A percentile compares a stretch with the other conserved stretches of the same genome.
These are phyloP conservation scores for Hirtodrosophila cameraria DNA, from an alignment of 2,888 invertebrate genomes.

Conservation along the genomic window DNA sequence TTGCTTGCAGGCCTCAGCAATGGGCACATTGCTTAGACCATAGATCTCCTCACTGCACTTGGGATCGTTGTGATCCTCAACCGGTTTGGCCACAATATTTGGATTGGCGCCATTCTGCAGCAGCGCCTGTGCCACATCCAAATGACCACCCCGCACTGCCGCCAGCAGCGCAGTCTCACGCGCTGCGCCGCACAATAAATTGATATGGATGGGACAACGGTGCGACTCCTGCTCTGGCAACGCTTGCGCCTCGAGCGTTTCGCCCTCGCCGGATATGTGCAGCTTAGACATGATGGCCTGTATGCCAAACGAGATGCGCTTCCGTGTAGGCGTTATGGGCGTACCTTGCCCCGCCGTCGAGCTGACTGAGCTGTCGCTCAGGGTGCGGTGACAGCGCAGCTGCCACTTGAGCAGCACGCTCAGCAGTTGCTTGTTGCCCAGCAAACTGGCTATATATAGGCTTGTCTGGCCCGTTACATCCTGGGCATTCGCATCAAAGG, in stretches of 20 bases:
- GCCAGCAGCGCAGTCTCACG: slow-evolving; percentile 93
- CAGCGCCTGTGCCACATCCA: slow-evolving; percentile 88
- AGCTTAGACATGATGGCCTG: slow-evolving; percentile 94
- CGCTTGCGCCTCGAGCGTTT: slow-evolving; percentile 78
- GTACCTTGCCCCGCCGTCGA: slow-evolving; percentile 73
- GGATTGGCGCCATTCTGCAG: slow-evolving; percentile 92
- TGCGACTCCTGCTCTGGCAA: slow-evolving; percentile 69
- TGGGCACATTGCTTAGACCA: slow-evolving; percentile 83
- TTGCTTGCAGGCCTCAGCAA: slow-evolving; percentile 84
- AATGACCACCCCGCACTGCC: slow-evolving; percentile 91
- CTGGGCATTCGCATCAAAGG: slow-evolving; percentile 96
- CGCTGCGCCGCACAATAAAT: slow-evolving; percentile 90
- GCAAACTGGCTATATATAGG: slow-evolving; percentile 93
- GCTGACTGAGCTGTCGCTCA: slow-evolving; percentile 37
- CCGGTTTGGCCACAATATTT: slow-evolving; percentile 87
- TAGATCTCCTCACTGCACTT: slow-evolving; percentile 84
- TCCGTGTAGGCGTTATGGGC: slow-evolving; percentile 85
- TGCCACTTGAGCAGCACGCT: slow-evolving; percentile 90
- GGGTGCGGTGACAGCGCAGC: slow-evolving; percentile 85
- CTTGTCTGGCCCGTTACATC: slow-evolving; percentile 96
- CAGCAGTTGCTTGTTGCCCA: slow-evolving; percentile 92
- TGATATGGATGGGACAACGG: slow-evolving; percentile 89
- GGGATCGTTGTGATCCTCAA: slow-evolving; percentile 84
- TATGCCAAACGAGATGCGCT: slow-evolving; percentile 93
- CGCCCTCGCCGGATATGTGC: slow-evolving; percentile 87